Evolutionary conservation across 2,113 vertebrate species (phyloP).

Genomic region (Lampris incognitus): DNA sequence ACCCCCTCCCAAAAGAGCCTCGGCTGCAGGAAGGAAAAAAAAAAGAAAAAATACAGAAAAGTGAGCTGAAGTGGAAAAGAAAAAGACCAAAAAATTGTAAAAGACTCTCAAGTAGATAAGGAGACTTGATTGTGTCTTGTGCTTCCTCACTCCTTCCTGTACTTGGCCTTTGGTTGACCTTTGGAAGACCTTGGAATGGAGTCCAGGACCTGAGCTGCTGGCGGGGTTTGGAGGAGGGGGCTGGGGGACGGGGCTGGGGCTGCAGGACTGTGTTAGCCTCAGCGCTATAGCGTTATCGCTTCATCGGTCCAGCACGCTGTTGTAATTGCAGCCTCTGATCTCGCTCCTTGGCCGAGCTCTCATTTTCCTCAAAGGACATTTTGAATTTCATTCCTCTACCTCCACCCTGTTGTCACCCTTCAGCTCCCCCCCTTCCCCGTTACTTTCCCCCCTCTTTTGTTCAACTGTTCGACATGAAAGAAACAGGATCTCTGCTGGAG

Average conservation of each 20-base stretch:
- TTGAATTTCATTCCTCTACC: conserved; percentile 69
- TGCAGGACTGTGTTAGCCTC: conserved; percentile 75
- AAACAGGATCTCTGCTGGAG: not conserved
- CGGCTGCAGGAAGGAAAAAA: conserved; percentile 38
- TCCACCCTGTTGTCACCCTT: conserved; percentile 42
- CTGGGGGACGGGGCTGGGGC: conserved; percentile 59
- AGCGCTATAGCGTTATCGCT: conserved; percentile 80
- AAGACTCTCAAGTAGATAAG: conserved; percentile 75
- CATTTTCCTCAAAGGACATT: conserved; percentile 81
- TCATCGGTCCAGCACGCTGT: conserved; percentile 87
- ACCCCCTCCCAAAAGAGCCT: conserved; percentile 22
- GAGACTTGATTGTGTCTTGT: conserved; percentile 83
- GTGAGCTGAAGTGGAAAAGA: conserved; percentile 46
- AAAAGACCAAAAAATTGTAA: conserved; percentile 59
- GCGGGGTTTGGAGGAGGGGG: conserved; percentile 58
- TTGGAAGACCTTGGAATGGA: conserved; percentile 84
- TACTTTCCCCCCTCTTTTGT: conserved; percentile 1
- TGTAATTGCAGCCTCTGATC: conserved; percentile 90
- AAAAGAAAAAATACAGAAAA: conserved; percentile 53
- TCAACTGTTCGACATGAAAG: conserved; percentile 37
- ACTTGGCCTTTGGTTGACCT: conserved; percentile 86
- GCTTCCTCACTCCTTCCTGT: conserved; percentile 87
- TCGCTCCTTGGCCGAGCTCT: conserved; percentile 83
- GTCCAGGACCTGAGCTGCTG: conserved; percentile 82
- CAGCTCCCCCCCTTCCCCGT: conserved; percentile 11